A percentile compares a stretch with the other conserved stretches of the same genome.
Evolutionary conservation across 2,797 vertebrate species (phyloP).

Genomic region (Fringilla coelebs): DNA sequence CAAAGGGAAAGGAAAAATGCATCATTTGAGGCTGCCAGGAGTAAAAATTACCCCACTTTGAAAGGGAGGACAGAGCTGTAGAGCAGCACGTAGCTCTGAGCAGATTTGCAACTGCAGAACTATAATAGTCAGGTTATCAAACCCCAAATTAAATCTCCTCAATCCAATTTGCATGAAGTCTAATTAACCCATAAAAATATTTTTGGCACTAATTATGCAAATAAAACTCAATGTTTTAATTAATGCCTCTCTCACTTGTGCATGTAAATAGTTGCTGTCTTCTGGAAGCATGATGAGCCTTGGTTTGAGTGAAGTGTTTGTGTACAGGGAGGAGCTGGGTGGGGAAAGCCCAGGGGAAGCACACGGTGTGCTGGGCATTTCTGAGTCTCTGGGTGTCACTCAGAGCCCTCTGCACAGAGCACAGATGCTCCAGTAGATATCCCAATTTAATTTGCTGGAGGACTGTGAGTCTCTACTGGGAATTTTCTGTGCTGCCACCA

Average conservation of each 20-base stretch:
- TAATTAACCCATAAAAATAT: slow-evolving; percentile 62
- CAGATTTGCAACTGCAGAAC: neutral
- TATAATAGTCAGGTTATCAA: neutral
- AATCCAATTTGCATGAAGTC: slow-evolving; percentile 31
- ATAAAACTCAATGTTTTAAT: slow-evolving; percentile 49
- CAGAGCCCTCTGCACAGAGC: neutral
- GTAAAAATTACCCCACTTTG: neutral
- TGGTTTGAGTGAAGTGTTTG: neutral
- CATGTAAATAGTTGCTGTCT: slow-evolving; percentile 5
- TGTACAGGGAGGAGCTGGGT: neutral
- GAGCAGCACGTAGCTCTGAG: neutral
- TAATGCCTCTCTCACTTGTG: slow-evolving; percentile 5
- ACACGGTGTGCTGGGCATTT: fast-evolving
- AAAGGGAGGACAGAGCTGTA: neutral
- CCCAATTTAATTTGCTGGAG: neutral
- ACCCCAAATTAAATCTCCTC: slow-evolving; percentile 6
- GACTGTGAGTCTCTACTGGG: neutral
- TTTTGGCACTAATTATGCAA: slow-evolving; percentile 63
- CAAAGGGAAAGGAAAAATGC: neutral
- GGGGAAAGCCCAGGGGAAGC: neutral
- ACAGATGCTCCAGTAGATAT: neutral
- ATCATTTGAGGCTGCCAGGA: neutral
- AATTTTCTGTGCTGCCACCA: neutral
- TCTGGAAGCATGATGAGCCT: neutral
- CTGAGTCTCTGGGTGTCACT: neutral